Evolutionary conservation across 1,140 invertebrate species (phyloP), one percentile per base, ranked within the genome.

Genomic region (Drusus annulatus): DNA sequence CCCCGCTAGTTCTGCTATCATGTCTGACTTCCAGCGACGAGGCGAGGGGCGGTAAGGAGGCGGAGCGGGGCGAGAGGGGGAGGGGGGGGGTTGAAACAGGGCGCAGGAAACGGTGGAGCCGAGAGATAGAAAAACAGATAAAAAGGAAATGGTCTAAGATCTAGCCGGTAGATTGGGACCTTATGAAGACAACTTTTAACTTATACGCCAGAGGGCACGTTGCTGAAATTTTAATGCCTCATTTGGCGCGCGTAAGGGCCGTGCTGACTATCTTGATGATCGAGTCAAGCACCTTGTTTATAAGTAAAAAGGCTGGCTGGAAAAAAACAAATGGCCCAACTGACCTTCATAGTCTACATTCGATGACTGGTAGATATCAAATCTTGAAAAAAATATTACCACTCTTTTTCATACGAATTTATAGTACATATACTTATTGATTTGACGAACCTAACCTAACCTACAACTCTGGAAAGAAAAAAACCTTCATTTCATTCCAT

Each of bases 181-280:
- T 77, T 80, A 82, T 82, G 78, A 82, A 82, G 81, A 82, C 81
- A 80, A 82, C 81, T 82, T 82, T 82, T 82, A 82, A 82, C 81
- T 82, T 82, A 80, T 78, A 81, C 80, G 23, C 65, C 52, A 56
- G 75, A 78, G 75, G 75, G 71, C 58, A 76, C 80, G 71, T 65
- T 76, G 77, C 74, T 81, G 80, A 81, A 81, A 82, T 80, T 82
- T 77, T 77, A 80, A 80, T 77, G 81, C 75, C 81, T 82, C 81
- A 82, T 82, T 82, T 82, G 78, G 78, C 73, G 54, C 68, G 62
- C 63, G 65, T 77, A 77, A 82, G 81, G 78, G 74, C 71, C 52
- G 71, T n/a, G 23, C 68, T 45, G 63, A 68, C 68, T 71, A 71
- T 51, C 68, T 68, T 71, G 68, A 71, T 71, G 71, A 36, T 75